Percentiles rank a stretch among this genome's conserved stretches.
Conservation (phyloP, 2,113 vertebrate species). For the Clarias batrachus region DNA sequence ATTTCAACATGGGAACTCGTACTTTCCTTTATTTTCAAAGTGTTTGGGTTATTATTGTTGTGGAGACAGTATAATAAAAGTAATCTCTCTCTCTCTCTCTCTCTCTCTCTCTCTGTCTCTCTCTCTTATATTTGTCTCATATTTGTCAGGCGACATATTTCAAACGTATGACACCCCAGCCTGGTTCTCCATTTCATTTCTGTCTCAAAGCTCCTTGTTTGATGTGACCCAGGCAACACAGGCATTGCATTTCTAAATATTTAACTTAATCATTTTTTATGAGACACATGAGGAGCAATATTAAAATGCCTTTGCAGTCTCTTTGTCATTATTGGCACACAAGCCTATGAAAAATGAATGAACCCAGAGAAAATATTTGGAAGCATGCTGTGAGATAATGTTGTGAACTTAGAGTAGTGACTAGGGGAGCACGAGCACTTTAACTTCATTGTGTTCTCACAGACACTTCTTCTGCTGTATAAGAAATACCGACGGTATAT, state of each 20-base stretch:
- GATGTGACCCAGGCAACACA: conserved; percentile 30
- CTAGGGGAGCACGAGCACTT: conserved; percentile 23
- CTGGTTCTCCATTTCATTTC: conserved; percentile 30
- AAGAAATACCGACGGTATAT: conserved; percentile 25
- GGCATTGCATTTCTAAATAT: conserved; percentile 26
- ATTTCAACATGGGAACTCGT: not conserved
- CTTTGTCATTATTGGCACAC: conserved; percentile 38
- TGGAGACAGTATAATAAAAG: not conserved
- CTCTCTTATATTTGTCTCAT: not conserved
- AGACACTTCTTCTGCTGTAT: conserved; percentile 12
- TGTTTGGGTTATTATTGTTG: not conserved
- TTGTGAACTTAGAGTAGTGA: conserved; percentile 20
- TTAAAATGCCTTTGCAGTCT: conserved; percentile 43
- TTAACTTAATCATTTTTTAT: conserved; percentile 43
- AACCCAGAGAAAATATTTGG: conserved; percentile 41
- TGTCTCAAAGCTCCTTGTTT: conserved; percentile 31
- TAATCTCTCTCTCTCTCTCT: not conserved
- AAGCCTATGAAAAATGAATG: conserved; percentile 52
- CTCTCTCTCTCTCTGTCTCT: not conserved
- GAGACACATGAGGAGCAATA: conserved; percentile 33
- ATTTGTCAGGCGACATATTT: conserved; percentile 17
- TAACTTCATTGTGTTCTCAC: conserved; percentile 12
- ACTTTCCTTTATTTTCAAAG: not conserved
- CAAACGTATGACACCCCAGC: not conserved
- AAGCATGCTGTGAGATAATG: conserved; percentile 29